Base-by-base conservation (phyloP, 1,140 invertebrate genomes). In the Drosophila ogumai region DNA sequence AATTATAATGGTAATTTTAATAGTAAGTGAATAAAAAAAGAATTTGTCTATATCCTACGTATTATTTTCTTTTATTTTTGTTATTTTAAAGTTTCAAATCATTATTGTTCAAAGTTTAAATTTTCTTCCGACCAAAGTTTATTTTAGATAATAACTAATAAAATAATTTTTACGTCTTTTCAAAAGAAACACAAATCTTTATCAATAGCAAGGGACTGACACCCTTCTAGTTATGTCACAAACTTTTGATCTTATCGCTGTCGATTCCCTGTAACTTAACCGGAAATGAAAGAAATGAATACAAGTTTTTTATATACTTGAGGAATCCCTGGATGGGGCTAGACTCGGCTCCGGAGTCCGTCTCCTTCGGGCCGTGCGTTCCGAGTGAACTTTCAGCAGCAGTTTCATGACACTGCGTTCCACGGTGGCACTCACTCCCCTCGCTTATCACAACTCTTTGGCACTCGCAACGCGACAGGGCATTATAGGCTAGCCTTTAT, bases 341-440 rank as follows among this genome's bases (percentile, higher is more conserved):
- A 77, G n/a, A 22, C 10, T 59, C 13, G 75, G 74, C 5, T 88
- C 84, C 25, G 85, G 80, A 10, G 82, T 88, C 15, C 87, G 87
- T 34, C 90, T 81, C 47, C 86, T 78, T 12, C 82, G 85, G 43
- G 91, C 80, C 31, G 79, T 92, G 60, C 75, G 86, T 64, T 92
- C 82, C 25, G 88, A 87, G 47, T 92, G 91, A 15, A 91, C 91
- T 81, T 92, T 92, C 7, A 92, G 65, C 54, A 92, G 34, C 38
- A 92, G 52, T 71, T 92, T 92, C 91, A 92, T 92, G 47, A 36
- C 74, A 52, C 63, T 63, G 15, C 13, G 31, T 59, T 57, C 19
- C 41, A 60, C 55, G 31, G 59, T 49, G 38, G 52, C 72, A 32
- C 9, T 40, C 38, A 49, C 56, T 58, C n/a, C 25, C 41, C 66